phyloP scores from a whole-genome alignment of 30 jellyfish, hydroid and myxozoan genomes.

The Aurelia sp. region DNA sequence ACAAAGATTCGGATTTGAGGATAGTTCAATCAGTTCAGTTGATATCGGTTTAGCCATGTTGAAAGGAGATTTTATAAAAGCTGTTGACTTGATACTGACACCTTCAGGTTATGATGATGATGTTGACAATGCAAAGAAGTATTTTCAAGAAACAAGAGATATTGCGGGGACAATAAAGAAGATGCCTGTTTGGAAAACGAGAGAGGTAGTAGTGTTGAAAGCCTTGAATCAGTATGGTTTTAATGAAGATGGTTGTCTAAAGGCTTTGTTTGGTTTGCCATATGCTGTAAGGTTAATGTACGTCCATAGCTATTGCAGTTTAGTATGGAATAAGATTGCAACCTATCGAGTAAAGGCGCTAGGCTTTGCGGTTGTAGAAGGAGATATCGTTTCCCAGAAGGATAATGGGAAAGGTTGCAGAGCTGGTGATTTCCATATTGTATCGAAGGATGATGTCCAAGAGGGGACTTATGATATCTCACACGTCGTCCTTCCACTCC shows the following conservation, averaged over 20 bases:
- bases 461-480: constrained; percentile 4
- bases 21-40: constrained; percentile 24
- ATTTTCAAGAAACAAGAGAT: constrained; percentile 53
- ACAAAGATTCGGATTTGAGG: constrained; percentile 84
- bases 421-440: neutral
- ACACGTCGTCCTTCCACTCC: constrained; percentile 78
- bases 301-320: constrained; percentile 89
- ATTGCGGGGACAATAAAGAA: constrained; percentile 43
- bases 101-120: constrained; percentile 57
- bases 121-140: constrained; percentile 58
- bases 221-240: constrained; percentile 78
- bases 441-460: constrained; percentile 14
- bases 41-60: constrained; percentile 72
- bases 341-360: constrained; percentile 29
- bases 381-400: constrained; percentile 55
- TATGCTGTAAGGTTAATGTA: constrained; percentile 68
- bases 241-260: constrained; percentile 70
- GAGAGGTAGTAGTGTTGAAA: constrained; percentile 65
- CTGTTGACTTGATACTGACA: constrained; percentile 66
- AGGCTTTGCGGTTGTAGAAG: constrained; percentile 48
- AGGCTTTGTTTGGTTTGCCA: constrained; percentile 63
- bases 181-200: constrained; percentile 74
- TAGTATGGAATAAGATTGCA: constrained; percentile 76
- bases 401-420: neutral
- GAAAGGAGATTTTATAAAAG: constrained; percentile 49